Base-by-base conservation (phyloP, 1,140 invertebrate species). In the Drosophila melanica region DNA sequence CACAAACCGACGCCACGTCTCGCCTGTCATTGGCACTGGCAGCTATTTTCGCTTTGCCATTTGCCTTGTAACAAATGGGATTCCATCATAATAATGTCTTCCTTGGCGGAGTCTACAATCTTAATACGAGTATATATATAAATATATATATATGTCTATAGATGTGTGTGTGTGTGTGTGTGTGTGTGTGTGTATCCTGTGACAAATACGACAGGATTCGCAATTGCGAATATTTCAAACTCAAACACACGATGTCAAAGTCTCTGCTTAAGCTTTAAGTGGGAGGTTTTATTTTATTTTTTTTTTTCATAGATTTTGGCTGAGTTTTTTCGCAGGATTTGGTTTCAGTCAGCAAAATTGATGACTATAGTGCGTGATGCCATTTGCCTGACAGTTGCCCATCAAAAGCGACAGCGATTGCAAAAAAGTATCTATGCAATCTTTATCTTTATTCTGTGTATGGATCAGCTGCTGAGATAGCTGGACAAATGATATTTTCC, bases 171-270 rank as follows among this genome's bases (percentile, higher is more conserved):
- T 77, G 39, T 58, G 51, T 78, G 33, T 20, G 58, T 71, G 58
- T 66, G 42, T 81, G 47, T 47, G 55, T 75, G 75, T 73, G 63
- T 82, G 67, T 64, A 69, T 77, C 68, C 79, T 90, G 85, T 89
- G 84, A 89, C 84, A 89, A 89, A 90, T 89, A 84, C 60, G 77
- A 82, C 76, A 84, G 84, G 73, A 89, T 89, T 89, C 85, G 84
- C 84, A 89, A 89, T 90, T 84, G 84, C 84, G 75, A 90, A 89
- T 89, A 90, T 80, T 89, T 90, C 85, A 84, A 84, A 87, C 84
- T 79, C 72, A 87, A 82, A 82, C 84, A 82, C 72, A 84, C 73
- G 70, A 45, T 51, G 64, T 57, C 53, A 70, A 57, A 44, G 45
- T 64, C 53, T 48, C 63, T 87, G 65, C 79, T 79, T 75, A 72